These are phyloP conservation scores for Erythrolamprus reginae DNA, from an alignment of 2,113 vertebrate genomes.

Conservation along the genomic window DNA sequence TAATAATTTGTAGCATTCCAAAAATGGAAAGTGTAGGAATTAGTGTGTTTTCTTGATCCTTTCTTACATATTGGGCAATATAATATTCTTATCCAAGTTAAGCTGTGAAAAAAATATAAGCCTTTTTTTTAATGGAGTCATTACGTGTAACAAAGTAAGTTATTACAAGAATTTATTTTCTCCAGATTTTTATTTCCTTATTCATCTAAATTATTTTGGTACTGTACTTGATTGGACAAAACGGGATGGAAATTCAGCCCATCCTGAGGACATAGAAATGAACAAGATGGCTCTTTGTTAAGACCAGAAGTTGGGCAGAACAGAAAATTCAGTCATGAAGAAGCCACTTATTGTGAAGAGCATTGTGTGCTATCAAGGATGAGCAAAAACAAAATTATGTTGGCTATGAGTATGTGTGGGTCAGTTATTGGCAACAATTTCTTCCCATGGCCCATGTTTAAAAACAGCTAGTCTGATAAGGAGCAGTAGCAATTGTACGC, in stretches of 20 bases:
- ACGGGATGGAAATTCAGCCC: background rate
- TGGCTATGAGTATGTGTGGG: background rate
- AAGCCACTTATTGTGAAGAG: background rate
- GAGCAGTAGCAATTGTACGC: background rate
- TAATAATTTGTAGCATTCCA: background rate
- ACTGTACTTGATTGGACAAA: background rate
- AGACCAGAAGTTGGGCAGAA: background rate
- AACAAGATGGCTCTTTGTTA: background rate
- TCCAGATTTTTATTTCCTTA: background rate
- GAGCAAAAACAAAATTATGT: background rate
- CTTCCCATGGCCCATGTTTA: background rate
- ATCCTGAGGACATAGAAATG: background rate
- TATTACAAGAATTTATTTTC: background rate
- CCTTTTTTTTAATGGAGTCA: background rate
- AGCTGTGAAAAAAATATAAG: background rate
- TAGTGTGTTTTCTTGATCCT: background rate
- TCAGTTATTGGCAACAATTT: background rate
- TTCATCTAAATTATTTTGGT: background rate
- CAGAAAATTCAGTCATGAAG: background rate
- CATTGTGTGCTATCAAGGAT: background rate
- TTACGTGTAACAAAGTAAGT: background rate
- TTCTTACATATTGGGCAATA: background rate
- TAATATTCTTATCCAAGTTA: background rate
- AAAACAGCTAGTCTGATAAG: background rate
- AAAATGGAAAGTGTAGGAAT: background rate